phyloP scores from a whole-genome alignment of 2,113 vertebrate genomes.

The Hoplias malabaricus region DNA sequence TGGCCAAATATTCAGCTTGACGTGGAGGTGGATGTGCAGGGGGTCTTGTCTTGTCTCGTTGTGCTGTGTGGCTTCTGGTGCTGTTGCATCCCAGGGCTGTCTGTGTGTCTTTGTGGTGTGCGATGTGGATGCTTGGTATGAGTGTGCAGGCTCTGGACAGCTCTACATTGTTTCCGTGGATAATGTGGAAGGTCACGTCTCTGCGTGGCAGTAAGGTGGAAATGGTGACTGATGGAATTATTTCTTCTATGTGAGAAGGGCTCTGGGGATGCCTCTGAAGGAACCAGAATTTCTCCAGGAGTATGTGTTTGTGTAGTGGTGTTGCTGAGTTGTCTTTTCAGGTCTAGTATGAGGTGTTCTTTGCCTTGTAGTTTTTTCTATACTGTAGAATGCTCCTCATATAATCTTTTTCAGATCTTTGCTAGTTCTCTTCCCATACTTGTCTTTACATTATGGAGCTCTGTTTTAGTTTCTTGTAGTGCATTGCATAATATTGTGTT shows the following conservation, averaged over 20 bases:
- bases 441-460: neutral
- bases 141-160: slow-evolving; percentile 5
- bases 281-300: too few species aligned
- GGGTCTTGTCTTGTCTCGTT: neutral
- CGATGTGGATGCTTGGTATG: neutral
- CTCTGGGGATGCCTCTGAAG: neutral
- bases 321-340: neutral
- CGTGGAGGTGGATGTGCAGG: too few species aligned
- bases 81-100: neutral
- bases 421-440: neutral
- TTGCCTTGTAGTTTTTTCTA: neutral
- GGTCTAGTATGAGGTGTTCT: neutral
- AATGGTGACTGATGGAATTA: neutral
- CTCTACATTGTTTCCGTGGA: neutral
- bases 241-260: neutral
- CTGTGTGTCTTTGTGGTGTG: neutral
- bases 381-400: neutral
- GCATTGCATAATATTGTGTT: neutral
- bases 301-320: neutral
- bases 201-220: neutral
- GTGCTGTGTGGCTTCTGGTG: neutral
- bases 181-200: neutral
- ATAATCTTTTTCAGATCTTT: neutral
- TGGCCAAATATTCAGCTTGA: neutral
- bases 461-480: neutral